Conservation (phyloP, 2,888 invertebrate species). For the Laspeyria flexula region DNA sequence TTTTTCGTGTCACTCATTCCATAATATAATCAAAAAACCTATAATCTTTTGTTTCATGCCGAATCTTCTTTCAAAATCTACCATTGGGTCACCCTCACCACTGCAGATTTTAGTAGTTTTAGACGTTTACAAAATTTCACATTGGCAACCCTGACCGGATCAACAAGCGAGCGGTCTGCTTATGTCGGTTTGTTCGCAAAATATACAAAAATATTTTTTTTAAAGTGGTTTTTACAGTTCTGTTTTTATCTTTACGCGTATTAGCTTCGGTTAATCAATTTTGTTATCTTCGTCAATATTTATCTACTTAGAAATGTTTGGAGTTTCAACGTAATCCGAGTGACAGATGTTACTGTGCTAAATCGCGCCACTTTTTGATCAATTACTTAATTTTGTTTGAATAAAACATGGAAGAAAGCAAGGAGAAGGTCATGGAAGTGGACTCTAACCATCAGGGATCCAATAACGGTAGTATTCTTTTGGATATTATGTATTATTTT, state of each 20-base stretch:
- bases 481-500: conserved; percentile 30
- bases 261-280: conserved; percentile 18
- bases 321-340: conserved; percentile 53
- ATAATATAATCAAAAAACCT: too few relatives aligned
- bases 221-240: conserved; percentile 23
- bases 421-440: conserved; percentile 50
- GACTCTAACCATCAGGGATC: conserved; percentile 51
- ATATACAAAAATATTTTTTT: conserved; percentile 29
- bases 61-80: too few relatives aligned
- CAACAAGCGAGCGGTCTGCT: conserved; percentile 71
- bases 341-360: conserved; percentile 75
- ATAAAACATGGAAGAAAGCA: conserved; percentile 65
- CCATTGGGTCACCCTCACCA: too few relatives aligned
- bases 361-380: conserved; percentile 69
- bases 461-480: conserved; percentile 55
- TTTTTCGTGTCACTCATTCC: too few relatives aligned
- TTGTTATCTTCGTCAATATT: conserved; percentile 22
- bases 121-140: conserved; percentile 7
- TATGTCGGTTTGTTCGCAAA: conserved; percentile 44
- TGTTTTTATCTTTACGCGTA: conserved; percentile 17
- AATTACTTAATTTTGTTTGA: conserved; percentile 44
- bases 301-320: conserved; percentile 55
- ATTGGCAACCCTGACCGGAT: conserved; percentile 69
- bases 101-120: neutral
- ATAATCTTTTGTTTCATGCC: too few relatives aligned